These are phyloP conservation scores for Benthosema pterotum DNA, from an alignment of 2,797 vertebrate genomes.

Conservation along the genomic window DNA sequence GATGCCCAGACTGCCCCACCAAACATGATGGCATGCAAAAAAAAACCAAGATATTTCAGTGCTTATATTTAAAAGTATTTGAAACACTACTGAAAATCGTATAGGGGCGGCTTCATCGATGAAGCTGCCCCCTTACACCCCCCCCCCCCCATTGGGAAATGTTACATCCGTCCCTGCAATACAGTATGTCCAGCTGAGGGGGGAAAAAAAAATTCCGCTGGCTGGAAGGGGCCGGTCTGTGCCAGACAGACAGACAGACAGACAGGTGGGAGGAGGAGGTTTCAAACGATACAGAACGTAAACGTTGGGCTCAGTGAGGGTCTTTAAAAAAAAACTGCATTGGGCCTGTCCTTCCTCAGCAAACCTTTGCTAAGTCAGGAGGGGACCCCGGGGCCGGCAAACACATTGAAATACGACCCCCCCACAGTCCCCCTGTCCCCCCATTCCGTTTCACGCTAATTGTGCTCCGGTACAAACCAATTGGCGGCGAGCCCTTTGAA, in stretches of 20 bases:
- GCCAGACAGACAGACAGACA: conserved; percentile 39
- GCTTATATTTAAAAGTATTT: too few species aligned
- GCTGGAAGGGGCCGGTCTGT: conserved; percentile 35
- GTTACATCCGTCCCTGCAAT: too few species aligned
- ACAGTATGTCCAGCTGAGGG: conserved; percentile 20
- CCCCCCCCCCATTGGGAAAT: too few species aligned
- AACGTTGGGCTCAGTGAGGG: conserved; percentile 2
- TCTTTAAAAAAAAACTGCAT: conserved; percentile 20
- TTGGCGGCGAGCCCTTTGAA: conserved; percentile 31
- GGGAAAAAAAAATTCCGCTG: conserved; percentile 41
- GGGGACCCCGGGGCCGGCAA: too few species aligned
- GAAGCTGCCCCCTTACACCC: too few species aligned
- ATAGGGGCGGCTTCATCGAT: too few species aligned
- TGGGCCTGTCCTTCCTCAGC: conserved; percentile 13
- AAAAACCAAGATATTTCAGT: too few species aligned
- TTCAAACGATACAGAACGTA: conserved; percentile 30
- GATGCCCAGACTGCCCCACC: too few species aligned
- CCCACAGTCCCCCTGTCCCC: too few species aligned
- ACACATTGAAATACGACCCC: conserved; percentile 43
- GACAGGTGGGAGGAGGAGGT: not conserved
- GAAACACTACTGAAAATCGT: too few species aligned
- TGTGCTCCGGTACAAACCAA: conserved; percentile 41
- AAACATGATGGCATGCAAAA: too few species aligned
- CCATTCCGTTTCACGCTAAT: conserved; percentile 32
- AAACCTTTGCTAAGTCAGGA: not conserved